Conservation (phyloP, 2,797 vertebrate genomes). For the Sciurus carolinensis region DNA sequence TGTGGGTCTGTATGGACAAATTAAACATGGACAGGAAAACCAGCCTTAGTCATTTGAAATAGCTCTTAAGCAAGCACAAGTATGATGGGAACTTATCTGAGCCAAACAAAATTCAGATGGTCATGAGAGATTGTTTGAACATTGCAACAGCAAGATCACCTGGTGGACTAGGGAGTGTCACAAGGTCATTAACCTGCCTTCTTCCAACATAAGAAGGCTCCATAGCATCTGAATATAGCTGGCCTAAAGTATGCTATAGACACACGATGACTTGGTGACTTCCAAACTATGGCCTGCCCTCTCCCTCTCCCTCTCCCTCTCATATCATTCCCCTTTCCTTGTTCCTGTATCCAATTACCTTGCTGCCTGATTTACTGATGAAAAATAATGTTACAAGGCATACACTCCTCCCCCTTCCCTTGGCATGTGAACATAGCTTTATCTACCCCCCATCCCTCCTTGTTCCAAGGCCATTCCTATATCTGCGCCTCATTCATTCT, state of each 20-base stretch:
- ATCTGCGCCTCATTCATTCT: not conserved
- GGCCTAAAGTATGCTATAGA: not conserved
- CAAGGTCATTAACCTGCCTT: constrained; percentile 11
- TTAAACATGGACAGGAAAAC: constrained; percentile 54
- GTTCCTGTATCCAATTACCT: not conserved
- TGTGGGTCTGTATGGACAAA: constrained; percentile 14
- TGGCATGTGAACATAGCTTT: not conserved
- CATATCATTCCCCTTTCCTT: not conserved
- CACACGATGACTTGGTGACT: not conserved
- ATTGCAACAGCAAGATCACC: not conserved
- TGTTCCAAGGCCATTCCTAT: constrained; percentile 4
- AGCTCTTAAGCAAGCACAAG: constrained; percentile 66
- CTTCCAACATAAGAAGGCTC: constrained; percentile 43
- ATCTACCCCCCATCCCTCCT: not conserved
- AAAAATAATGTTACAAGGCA: constrained; percentile 43
- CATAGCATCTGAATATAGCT: not conserved
- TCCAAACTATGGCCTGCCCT: not conserved
- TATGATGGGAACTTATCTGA: constrained; percentile 64
- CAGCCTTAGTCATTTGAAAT: constrained; percentile 67
- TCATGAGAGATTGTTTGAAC: constrained; percentile 47
- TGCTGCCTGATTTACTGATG: not conserved
- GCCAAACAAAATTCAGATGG: constrained; percentile 58
- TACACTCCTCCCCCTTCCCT: not conserved
- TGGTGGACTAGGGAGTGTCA: not conserved
- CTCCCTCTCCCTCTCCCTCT: not conserved